Base-by-base conservation (phyloP, 2,113 vertebrate genomes). In the Orthonyx spaldingii region DNA sequence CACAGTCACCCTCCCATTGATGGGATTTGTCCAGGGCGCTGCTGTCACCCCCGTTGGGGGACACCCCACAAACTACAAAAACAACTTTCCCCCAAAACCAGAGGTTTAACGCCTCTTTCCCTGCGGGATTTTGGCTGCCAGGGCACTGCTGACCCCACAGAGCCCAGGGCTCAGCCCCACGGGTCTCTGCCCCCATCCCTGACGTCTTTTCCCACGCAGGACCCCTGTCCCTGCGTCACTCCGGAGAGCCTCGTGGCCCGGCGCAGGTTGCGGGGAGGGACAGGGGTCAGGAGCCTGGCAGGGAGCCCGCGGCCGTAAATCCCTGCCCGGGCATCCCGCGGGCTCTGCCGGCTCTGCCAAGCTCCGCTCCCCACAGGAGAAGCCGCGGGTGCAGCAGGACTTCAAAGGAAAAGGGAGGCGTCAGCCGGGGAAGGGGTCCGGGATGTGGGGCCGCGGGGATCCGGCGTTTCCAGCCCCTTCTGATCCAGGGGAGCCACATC, bases 191-290 rank as follows among this genome's bases (percentile, higher is more conserved):
- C 47, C 87, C 50, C 32, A 0, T 28, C 60, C 94, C 70, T 95
- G 95, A 96, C 96, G 95, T 96, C 93, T 74, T 81, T 96, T 97
- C 96, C 96, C 96, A 96, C 83, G 87, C 89, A 2, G 23, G 52
- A 8, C n/a, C 60, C 70, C 35, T 0, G 3, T 37, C 24, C 35
- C 96, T 98, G 94, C 95, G 96, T 98, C 97, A 97, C 94, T 89
- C 53, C 2, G 28, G 41, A 71, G 72, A 87, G 70, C 84, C 66
- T 69, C 26, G 16, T 89, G 95, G 60, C 79, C 46, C 1, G 2
- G 42, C 16, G 3, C 53, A 77, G 78, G 72, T 79, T 88, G 81
- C 17, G 55, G 72, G 5, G 32, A 66, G 66, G 72, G 20, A 37
- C 61, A 77, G 74, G 53, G 88, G 94, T 89, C 94, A 79, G 49